Base-by-base conservation (phyloP, 2,113 vertebrate species). In the Mobula birostris region DNA sequence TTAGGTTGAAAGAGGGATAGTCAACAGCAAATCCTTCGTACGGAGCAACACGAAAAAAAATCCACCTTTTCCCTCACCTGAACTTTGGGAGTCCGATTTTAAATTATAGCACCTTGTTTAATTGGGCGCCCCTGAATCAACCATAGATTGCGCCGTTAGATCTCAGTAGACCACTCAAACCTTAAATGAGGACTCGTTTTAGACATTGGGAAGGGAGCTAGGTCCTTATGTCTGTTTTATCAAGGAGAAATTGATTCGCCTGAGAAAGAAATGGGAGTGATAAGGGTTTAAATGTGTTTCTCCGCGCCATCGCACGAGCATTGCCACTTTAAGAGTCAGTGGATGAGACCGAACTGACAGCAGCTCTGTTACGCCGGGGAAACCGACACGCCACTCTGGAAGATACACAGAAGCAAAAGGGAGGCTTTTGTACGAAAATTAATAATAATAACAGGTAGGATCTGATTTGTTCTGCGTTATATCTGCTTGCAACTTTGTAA, bases 331-430 rank as follows among this genome's bases (percentile, higher is more conserved):
- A 93, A 93, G 66, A 76, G 68, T 40, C 91, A 76, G 91, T 56
- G 32, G 66, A 92, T 92, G 90, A 92, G 90, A 92, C 66, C 9
- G 90, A 92, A 92, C 32, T 92, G 91, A 74, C 91, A 74, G 91
- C 91, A 76, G 68, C 66, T 93, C 91, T 48, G 68, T 56, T 93
- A 12, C 21, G 90, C 68, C 72, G 70, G 40, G 91, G 70, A 74
- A 12, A 93, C 70, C 68, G 14, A 74, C 91, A 93, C 91, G 70
- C 70, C 66, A 76, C 91, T 93, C 70, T 14, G 66, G 19, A 48
- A 74, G 91, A 93, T 74, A 74, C 68, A 76, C 40, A 48, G 36
- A 24, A 93, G 91, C 66, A 27, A 90, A 66, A 66, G 61, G 85
- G 29, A 90, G 85, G 85, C 58, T 90, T 90, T 90, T 90, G 85